Conservation (phyloP, 2,888 invertebrate species). For the Camptogramma bilineatum region DNA sequence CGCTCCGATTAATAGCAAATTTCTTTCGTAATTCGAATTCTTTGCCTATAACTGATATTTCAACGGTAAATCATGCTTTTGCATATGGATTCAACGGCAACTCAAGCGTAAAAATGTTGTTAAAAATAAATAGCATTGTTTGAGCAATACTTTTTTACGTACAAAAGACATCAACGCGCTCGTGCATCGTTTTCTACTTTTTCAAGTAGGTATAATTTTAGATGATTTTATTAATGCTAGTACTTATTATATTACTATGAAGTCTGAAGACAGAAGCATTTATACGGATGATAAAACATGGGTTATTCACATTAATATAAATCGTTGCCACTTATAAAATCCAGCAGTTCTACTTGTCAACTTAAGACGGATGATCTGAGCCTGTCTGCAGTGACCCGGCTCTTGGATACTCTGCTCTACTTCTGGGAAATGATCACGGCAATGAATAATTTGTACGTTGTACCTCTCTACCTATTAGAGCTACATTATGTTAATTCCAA, state of each 20-base stretch:
- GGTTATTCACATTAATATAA: not conserved
- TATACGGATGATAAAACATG: not conserved
- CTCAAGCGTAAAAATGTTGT: not conserved
- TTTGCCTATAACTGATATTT: conserved; percentile 48
- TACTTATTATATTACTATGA: not conserved
- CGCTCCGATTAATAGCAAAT: conserved; percentile 76
- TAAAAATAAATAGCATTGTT: not conserved
- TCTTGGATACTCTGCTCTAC: conserved; percentile 41
- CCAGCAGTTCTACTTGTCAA: conserved; percentile 1
- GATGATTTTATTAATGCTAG: not conserved
- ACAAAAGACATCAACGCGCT: conserved; percentile 23
- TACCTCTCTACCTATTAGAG: not conserved
- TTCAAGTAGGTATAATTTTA: not conserved
- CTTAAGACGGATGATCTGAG: conserved; percentile 20
- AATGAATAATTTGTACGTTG: not conserved
- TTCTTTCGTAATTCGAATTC: conserved; percentile 69
- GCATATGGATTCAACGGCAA: not conserved
- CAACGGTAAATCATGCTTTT: conserved; percentile 40
- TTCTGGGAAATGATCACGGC: conserved; percentile 39
- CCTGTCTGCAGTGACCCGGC: conserved; percentile 37
- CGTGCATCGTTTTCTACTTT: not conserved
- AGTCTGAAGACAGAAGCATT: not conserved
- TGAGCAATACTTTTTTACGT: conserved; percentile 4
- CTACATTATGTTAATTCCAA: not conserved
- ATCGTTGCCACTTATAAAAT: not conserved